These are phyloP conservation scores for Camelus dromedarius DNA, from an alignment of 2,113 vertebrate genomes.

Conservation along the genomic window DNA sequence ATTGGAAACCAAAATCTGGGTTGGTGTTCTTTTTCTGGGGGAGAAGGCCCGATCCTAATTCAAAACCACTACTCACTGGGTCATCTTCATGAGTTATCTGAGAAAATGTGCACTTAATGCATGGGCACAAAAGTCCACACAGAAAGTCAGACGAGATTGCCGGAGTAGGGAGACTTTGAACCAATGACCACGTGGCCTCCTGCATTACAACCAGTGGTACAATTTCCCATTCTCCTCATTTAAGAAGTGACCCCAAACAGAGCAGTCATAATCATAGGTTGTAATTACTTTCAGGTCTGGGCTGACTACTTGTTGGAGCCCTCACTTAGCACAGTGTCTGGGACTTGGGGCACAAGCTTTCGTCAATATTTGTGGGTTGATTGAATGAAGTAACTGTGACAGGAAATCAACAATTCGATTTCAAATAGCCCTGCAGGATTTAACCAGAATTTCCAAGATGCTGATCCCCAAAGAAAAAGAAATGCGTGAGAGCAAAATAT, in stretches of 20 bases:
- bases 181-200: neutral
- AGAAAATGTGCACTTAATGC: neutral
- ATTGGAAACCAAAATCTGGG: neutral
- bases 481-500: neutral
- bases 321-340: neutral
- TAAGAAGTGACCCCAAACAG: conserved; percentile 37
- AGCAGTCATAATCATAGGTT: neutral
- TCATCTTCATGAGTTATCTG: neutral
- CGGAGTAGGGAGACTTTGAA: neutral
- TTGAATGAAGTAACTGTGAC: neutral
- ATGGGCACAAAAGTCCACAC: neutral
- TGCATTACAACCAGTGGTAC: neutral
- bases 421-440: conserved; percentile 32
- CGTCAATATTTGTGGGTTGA: neutral
- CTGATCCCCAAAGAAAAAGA: conserved; percentile 42
- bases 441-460: conserved; percentile 44
- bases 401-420: conserved; percentile 33
- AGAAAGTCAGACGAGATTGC: neutral
- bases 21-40: neutral
- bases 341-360: neutral
- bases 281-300: neutral
- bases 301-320: neutral
- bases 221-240: conserved; percentile 40
- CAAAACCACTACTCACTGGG: neutral
- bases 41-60: neutral